Evolutionary conservation across 2,888 invertebrate species (phyloP).

Genomic region (Drosophila limbata): DNA sequence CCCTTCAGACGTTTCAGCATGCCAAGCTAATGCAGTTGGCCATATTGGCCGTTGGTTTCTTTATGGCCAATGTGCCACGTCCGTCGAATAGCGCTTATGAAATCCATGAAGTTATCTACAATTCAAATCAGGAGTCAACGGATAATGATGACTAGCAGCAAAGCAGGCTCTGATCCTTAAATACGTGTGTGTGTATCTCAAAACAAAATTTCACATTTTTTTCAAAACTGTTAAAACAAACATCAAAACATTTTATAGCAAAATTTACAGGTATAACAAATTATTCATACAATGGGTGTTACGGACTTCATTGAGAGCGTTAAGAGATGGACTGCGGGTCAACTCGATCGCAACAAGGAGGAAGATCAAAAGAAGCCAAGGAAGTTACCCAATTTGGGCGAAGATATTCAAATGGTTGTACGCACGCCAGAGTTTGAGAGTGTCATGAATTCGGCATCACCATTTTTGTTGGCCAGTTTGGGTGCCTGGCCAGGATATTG

Average conservation of each 20-base stretch:
- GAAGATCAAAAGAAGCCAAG: background rate
- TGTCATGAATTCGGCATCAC: slow-evolving; percentile 54
- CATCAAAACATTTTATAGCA: slow-evolving; percentile 12
- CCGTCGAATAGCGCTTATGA: background rate
- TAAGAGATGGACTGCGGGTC: slow-evolving; percentile 37
- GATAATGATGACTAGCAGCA: slow-evolving; percentile 5
- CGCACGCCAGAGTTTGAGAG: slow-evolving; percentile 55
- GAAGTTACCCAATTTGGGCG: slow-evolving; percentile 61
- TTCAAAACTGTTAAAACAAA: slow-evolving; percentile 4
- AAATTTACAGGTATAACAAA: slow-evolving; percentile 17
- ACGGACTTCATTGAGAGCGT: slow-evolving; percentile 16
- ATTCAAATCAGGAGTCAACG: background rate
- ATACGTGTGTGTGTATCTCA: background rate
- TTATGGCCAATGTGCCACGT: slow-evolving; percentile 37
- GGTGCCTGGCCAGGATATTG: slow-evolving; percentile 76
- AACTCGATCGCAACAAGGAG: background rate
- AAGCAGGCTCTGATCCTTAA: slow-evolving; percentile 30
- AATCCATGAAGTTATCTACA: slow-evolving; percentile 37
- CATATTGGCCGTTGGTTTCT: slow-evolving; percentile 62
- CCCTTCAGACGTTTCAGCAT: slow-evolving; percentile 72
- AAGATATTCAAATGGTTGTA: slow-evolving; percentile 62
- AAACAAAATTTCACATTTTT: background rate
- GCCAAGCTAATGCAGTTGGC: slow-evolving; percentile 75
- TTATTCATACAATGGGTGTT: slow-evolving; percentile 54
- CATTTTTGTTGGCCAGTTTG: slow-evolving; percentile 64